Percentiles rank a stretch among this genome's conserved stretches.
These are phyloP conservation scores for Arenaria interpres DNA, from an alignment of 2,113 vertebrate species.

Conservation along the genomic window DNA sequence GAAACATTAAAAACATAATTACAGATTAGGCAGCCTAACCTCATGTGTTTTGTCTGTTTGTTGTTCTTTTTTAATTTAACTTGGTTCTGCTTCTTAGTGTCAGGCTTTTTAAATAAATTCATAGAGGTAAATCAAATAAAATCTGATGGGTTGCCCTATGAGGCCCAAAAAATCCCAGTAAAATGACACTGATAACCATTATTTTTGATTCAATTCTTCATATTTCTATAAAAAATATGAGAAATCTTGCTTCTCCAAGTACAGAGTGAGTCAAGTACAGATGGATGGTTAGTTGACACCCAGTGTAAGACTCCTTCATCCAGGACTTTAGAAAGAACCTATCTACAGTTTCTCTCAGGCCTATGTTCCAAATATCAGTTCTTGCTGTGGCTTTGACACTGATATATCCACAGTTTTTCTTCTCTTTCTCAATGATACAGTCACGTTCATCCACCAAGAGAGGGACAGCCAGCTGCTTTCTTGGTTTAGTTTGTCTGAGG, in stretches of 20 bases:
- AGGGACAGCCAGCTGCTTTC: neutral
- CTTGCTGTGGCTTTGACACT: neutral
- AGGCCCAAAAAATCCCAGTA: neutral
- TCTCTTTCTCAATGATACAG: neutral
- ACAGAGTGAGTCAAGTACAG: neutral
- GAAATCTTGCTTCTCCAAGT: neutral
- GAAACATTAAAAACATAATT: neutral
- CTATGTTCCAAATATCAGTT: neutral
- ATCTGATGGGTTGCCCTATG: neutral
- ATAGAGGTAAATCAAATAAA: neutral
- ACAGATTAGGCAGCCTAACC: neutral
- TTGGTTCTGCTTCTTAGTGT: neutral
- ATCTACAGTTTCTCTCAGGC: neutral
- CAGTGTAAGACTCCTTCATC: neutral
- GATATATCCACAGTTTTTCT: neutral
- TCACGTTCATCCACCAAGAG: neutral
- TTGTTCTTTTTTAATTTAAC: neutral
- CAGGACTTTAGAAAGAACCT: neutral
- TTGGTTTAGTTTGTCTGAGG: neutral
- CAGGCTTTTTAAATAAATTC: neutral
- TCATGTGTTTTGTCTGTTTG: neutral
- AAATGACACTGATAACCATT: neutral
- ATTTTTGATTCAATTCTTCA: neutral
- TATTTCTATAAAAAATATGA: neutral
- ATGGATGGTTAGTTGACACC: neutral